A percentile compares a stretch with the other conserved stretches of the same genome.
These are phyloP conservation scores for Callipepla squamata DNA, from an alignment of 2,113 vertebrate genomes.

Conservation along the genomic window DNA sequence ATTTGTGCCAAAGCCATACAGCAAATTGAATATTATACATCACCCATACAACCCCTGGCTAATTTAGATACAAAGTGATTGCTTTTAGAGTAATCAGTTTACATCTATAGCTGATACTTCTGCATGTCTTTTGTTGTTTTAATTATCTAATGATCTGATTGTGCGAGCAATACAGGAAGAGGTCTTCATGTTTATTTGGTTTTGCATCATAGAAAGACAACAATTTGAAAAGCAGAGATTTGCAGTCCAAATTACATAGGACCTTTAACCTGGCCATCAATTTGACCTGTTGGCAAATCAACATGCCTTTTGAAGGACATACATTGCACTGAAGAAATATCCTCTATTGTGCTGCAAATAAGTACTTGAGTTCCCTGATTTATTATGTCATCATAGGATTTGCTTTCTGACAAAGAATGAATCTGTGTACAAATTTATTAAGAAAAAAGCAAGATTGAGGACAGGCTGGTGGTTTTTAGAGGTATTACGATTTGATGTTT, in stretches of 20 bases:
- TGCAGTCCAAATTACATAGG: not conserved
- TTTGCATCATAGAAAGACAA: not conserved
- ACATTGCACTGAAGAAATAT: not conserved
- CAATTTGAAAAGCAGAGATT: constrained; percentile 19
- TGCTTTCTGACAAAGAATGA: not conserved
- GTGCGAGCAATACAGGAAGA: constrained; percentile 7
- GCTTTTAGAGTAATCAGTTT: constrained; percentile 63
- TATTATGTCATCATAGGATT: not conserved
- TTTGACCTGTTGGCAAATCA: not conserved
- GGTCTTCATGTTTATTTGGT: not conserved
- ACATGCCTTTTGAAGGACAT: not conserved
- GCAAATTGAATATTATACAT: constrained; percentile 53
- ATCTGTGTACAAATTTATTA: not conserved
- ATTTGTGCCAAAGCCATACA: constrained; percentile 45
- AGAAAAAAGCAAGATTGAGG: not conserved
- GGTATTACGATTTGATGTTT: not conserved
- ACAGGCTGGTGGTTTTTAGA: not conserved
- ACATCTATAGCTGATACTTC: constrained; percentile 44
- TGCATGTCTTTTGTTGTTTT: constrained; percentile 49
- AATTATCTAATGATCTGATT: constrained; percentile 64
- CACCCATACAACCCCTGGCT: not conserved
- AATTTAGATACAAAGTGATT: constrained; percentile 51
- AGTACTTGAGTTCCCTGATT: not conserved
- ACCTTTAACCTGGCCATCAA: not conserved
- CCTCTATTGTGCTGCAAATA: not conserved